Conservation (phyloP, 2,797 vertebrate species). For the Thunnus albacares region DNA sequence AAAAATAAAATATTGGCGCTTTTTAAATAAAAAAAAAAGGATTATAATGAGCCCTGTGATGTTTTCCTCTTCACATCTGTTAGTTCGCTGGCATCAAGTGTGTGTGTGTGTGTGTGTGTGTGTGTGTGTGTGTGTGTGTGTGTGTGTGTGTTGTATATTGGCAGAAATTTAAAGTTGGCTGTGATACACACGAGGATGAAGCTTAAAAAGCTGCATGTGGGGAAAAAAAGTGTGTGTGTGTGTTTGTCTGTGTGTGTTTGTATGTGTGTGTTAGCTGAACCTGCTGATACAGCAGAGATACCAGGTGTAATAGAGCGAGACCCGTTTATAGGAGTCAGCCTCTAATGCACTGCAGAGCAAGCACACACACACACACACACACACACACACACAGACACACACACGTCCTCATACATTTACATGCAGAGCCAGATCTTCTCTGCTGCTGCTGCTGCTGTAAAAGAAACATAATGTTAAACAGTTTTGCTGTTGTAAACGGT, state of each 20-base stretch:
- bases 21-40: too few relatives aligned
- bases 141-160: background rate
- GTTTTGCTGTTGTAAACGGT: conserved; percentile 1
- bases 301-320: conserved; percentile 47
- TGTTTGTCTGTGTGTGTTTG: conserved; percentile 29
- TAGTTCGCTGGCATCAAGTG: background rate
- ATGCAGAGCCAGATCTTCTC: conserved; percentile 8
- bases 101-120: conserved; percentile 16
- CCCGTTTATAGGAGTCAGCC: conserved; percentile 43
- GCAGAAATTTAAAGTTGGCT: background rate
- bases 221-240: background rate
- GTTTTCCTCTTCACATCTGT: background rate
- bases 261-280: conserved; percentile 10
- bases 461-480: conserved; percentile 29
- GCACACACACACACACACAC: conserved; percentile 20
- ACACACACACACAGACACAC: conserved; percentile 10
- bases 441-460: conserved; percentile 11
- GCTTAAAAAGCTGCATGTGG: background rate
- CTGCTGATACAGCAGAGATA: conserved; percentile 70
- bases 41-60: too few relatives aligned
- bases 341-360: conserved; percentile 28
- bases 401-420: background rate
- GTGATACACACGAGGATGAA: background rate
- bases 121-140: conserved; percentile 13
- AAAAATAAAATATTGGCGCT: too few relatives aligned